phyloP scores from a whole-genome alignment of 2,113 vertebrate species.

The Chaetura pelagica region DNA sequence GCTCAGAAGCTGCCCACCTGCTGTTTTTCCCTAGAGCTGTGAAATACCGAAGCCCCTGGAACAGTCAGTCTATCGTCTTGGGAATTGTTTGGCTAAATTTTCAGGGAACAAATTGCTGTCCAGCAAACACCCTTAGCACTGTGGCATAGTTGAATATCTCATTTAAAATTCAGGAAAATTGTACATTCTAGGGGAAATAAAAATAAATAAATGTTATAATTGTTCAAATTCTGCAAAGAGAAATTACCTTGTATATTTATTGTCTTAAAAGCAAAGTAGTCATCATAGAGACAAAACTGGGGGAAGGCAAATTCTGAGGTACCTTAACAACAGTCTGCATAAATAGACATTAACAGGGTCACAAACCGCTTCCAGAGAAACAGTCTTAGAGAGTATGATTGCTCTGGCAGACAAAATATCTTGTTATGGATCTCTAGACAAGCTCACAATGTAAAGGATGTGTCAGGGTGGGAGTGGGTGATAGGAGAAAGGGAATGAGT shows the following conservation, averaged over 20 bases:
- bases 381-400: accelerated
- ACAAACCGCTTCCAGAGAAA: background rate
- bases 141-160: background rate
- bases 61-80: background rate
- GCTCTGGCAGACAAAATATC: background rate
- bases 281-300: background rate
- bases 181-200: background rate
- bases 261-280: background rate
- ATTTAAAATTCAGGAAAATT: background rate
- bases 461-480: background rate
- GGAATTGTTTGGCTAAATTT: background rate
- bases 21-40: background rate
- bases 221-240: background rate
- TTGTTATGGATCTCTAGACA: background rate
- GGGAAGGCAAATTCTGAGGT: background rate
- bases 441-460: background rate
- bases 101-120: background rate
- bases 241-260: background rate
- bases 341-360: background rate
- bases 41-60: background rate
- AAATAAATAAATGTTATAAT: too few relatives aligned
- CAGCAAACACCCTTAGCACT: background rate
- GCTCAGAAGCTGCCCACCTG: background rate
- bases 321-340: background rate
- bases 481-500: background rate